Base-by-base conservation (phyloP, 2,113 vertebrate species). In the Cairina moschata region DNA sequence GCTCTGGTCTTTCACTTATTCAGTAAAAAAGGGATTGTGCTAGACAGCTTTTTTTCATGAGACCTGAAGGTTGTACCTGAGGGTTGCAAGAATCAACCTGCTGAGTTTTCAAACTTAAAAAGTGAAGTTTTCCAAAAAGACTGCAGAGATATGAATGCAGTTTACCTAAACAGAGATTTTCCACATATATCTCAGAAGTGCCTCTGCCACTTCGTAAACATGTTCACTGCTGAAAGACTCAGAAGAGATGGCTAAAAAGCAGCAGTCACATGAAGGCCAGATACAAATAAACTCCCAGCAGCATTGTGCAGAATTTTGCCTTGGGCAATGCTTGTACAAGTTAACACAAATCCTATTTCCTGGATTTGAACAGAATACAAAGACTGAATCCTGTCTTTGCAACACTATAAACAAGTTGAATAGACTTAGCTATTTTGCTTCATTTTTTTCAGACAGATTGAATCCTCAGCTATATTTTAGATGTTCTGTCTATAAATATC, bases 251-350 rank as follows among this genome's bases (percentile, higher is more conserved):
- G 8, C 42, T 65, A 59, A 69, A 63, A 78, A 42, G 25, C 2
- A 82, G 32, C 10, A 52, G 21, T 36, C 5, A 7, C 11, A 9
- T 46, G 14, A 86, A 84, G 25, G 66, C 8, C 34, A 65, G 9
- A 60, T 29, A 18, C 11, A 68, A 44, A 78, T 29, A 36, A 52
- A 10, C 7, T 72, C 34, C 7, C 7, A 81, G 9, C 7, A 67
- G 21, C 31, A 36, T 16, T 42, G 32, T 54, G 29, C 36, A 68
- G 6, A 60, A 34, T 73, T 87, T 82, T 93, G 22, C 26, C 48
- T 12, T 4, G 8, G 18, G 18, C 6, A 67, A 29, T 0, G 0
- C 36, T 59, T 38, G 6, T 9, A 23, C 13, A 69, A 44, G 9
- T 67, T n/a, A 65, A 56, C 11, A 67, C 8, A 8, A 54, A 9